Evolutionary conservation across 1,140 invertebrate species (phyloP), one percentile per base, ranked within the genome.

Genomic region (Caenorhabditis inopinata): DNA sequence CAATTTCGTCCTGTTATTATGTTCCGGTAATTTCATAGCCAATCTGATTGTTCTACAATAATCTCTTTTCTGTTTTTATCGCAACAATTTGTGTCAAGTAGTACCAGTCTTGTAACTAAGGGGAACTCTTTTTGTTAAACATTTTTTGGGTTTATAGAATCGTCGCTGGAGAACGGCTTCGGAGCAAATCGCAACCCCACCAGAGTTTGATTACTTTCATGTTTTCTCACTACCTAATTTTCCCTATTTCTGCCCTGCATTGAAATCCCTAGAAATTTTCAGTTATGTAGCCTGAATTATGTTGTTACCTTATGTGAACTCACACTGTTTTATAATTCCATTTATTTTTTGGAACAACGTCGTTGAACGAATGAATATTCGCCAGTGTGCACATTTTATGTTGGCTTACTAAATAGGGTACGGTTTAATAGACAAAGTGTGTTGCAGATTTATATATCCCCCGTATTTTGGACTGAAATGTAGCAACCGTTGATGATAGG

Each of bases 321-420:
- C 16, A 23, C 49, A n/a, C 23, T 58, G 53, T 58, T 58, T 58
- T 58, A 58, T 58, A 58, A 58, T 58, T n/a, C 53, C 27, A 16
- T 58, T 58, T 29, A 16, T 3, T 2, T 7, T 32, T 58, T 58
- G 5, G 25, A 29, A 1, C 14, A 58, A 58, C n/a, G n/a, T n/a
- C n/a, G n/a, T n/a, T n/a, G n/a, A n/a, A n/a, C n/a, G n/a, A n/a
- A n/a, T n/a, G n/a, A n/a, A n/a, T n/a, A n/a, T n/a, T n/a, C n/a
- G n/a, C n/a, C n/a, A n/a, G n/a, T n/a, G n/a, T n/a, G n/a, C n/a
- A n/a, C n/a, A n/a, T n/a, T n/a, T n/a, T n/a, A n/a, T n/a, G n/a
- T n/a, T n/a, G n/a, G n/a, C n/a, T n/a, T n/a, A n/a, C n/a, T n/a
- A n/a, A n/a, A n/a, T n/a, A n/a, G n/a, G n/a, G n/a, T n/a, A n/a